These are phyloP conservation scores for Eudemis profundana DNA, from an alignment of 2,888 invertebrate species.

Conservation along the genomic window DNA sequence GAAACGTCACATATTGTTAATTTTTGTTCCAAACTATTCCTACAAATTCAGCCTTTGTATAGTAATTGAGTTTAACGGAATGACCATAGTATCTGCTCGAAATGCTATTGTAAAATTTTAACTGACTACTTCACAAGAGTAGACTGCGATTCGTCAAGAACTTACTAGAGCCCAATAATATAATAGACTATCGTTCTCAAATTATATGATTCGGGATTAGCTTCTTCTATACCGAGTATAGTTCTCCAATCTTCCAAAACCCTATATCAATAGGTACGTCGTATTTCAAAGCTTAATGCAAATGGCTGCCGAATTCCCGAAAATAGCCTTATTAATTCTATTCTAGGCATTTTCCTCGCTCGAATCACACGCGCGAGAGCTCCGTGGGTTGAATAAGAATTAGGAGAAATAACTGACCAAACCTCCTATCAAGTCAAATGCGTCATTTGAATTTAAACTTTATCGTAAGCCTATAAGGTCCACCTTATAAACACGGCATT, in stretches of 20 bases:
- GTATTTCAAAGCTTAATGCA: slow-evolving; percentile 17
- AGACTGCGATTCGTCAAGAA: no score
- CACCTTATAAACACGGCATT: neutral
- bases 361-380: slow-evolving; percentile 24
- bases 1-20: no score
- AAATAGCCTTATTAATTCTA: slow-evolving; percentile 40
- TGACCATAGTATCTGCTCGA: no score
- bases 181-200: no score
- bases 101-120: no score
- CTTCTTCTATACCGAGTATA: neutral
- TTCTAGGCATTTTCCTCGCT: slow-evolving; percentile 30
- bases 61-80: no score
- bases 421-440: neutral
- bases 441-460: neutral
- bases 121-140: no score
- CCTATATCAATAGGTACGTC: slow-evolving; percentile 8
- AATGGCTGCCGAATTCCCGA: slow-evolving; percentile 16
- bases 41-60: no score
- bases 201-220: no score
- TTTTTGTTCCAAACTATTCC: no score
- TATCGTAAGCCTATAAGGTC: neutral
- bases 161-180: no score
- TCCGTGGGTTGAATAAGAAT: slow-evolving; percentile 30
- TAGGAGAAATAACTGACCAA: slow-evolving; percentile 11
- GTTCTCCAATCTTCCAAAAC: neutral